phyloP scores from a whole-genome alignment of 2,113 vertebrate genomes.

The Pagrus major region DNA sequence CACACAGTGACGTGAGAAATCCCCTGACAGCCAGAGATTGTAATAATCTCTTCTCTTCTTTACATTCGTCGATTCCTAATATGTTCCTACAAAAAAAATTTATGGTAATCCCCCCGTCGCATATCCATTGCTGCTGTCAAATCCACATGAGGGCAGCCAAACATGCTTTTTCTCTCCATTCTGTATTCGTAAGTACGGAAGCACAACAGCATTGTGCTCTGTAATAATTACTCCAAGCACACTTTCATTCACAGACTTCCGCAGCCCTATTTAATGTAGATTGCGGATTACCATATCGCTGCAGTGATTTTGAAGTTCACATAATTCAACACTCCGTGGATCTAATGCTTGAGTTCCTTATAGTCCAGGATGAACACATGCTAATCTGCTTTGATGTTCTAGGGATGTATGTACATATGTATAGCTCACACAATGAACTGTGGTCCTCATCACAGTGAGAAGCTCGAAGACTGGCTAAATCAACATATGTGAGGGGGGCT shows the following conservation, averaged over 20 bases:
- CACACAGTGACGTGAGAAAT: conserved; percentile 70
- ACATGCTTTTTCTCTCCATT: conserved; percentile 58
- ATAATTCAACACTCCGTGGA: conserved; percentile 56
- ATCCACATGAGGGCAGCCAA: conserved; percentile 76
- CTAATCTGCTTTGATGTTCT: conserved; percentile 69
- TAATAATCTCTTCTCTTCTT: conserved; percentile 77
- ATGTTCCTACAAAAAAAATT: conserved; percentile 75
- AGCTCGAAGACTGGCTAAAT: conserved; percentile 33
- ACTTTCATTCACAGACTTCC: conserved; percentile 60
- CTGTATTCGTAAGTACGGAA: conserved; percentile 40
- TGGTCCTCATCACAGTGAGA: conserved; percentile 32
- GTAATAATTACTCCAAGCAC: conserved; percentile 72
- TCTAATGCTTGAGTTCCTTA: conserved; percentile 42
- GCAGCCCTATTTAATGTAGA: conserved; percentile 48
- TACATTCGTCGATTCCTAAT: conserved; percentile 73
- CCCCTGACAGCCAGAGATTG: conserved; percentile 72
- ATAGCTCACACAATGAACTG: conserved; percentile 17
- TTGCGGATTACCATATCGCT: conserved; percentile 64
- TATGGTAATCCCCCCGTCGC: conserved; percentile 74
- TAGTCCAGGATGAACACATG: conserved; percentile 48
- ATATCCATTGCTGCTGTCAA: conserved; percentile 71
- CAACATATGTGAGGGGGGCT: conserved; percentile 44
- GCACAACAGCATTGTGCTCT: conserved; percentile 64
- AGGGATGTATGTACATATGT: conserved; percentile 53
- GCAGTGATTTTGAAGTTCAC: conserved; percentile 57